Base-by-base conservation (phyloP, 2,113 vertebrate genomes). In the Heloderma charlesbogerti region DNA sequence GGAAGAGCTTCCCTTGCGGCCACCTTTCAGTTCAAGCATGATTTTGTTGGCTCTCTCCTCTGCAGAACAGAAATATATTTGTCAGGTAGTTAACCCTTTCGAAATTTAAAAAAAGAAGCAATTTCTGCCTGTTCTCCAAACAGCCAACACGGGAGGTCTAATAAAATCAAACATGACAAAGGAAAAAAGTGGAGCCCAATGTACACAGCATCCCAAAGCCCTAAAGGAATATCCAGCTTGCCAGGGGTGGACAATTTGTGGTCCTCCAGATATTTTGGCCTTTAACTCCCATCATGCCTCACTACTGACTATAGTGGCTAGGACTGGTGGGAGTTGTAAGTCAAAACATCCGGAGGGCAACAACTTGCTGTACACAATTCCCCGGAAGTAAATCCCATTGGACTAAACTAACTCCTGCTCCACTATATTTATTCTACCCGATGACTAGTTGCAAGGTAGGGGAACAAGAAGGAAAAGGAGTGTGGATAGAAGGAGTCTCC, bases 21-120 rank as follows among this genome's bases (percentile, higher is more conserved):
- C 89, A n/a, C 89, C 8, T 20, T 85, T 74, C 29, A 91, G 66
- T 31, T 85, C 69, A 81, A 84, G 67, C 86, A 80, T 43, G 89
- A 80, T 0, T 9, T 60, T 84, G 87, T 93, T 83, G 29, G 40
- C 10, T 54, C 90, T 51, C 37, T 9, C 84, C 86, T 48, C 3
- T 6, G 57, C 87, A 60, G 12, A 18, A 77, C 43, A 66, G 20
- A 48, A 66, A 48, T 27, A 20, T 45, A 48, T 63, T 78, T 90
- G 83, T 20, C 57, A 78, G 37, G 51, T 27, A n/a, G 37, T 37
- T 84, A 89, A 74, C 29, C 29, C 37, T 83, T 57, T 72, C 9
- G 43, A 54, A 84, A 89, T 29, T 20, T 34, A 75, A 84, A 89
- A 31, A 84, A 45, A 18, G 15, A 45, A 18, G 15, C 57, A 83